phyloP scores from a whole-genome alignment of 2,888 invertebrate species.

The Arrhopalites spinosus region DNA sequence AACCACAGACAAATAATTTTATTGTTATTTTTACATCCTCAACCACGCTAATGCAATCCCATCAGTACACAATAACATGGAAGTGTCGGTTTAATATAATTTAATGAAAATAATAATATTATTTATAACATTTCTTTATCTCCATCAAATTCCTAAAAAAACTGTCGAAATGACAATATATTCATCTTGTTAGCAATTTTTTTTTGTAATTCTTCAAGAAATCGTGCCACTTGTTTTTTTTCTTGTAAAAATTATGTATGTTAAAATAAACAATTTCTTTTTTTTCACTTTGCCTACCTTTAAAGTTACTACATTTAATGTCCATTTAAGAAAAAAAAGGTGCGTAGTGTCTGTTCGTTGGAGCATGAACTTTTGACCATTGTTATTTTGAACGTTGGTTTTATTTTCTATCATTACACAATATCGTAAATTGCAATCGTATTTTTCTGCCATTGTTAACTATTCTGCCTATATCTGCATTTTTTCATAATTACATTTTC shows the following conservation, averaged over 20 bases:
- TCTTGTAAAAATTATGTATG: too few species aligned
- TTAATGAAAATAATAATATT: too few species aligned
- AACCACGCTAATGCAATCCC: conserved; percentile 4
- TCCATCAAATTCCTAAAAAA: too few species aligned
- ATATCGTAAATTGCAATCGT: conserved; percentile 15
- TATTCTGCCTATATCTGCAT: not conserved
- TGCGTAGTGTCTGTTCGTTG: conserved; percentile 6
- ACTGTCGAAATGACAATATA: too few species aligned
- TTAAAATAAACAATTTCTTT: too few species aligned
- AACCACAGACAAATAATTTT: conserved; percentile 7
- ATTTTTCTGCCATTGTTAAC: conserved; percentile 18
- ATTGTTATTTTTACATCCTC: not conserved
- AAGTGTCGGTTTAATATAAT: conserved; percentile 20
- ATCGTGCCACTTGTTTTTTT: too few species aligned
- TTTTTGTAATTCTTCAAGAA: too few species aligned
- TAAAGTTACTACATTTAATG: not conserved
- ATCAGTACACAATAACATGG: not conserved
- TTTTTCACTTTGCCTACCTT: too few species aligned
- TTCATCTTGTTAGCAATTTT: too few species aligned
- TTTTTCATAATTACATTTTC: not conserved
- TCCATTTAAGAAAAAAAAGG: not conserved
- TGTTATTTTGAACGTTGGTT: not conserved
- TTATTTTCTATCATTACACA: conserved; percentile 26
- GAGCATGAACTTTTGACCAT: conserved; percentile 31
- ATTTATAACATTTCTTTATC: too few species aligned